Percentiles rank a stretch among this genome's conserved stretches.
These are phyloP conservation scores for Drosophila pandora DNA, from an alignment of 1,140 invertebrate genomes.

Conservation along the genomic window DNA sequence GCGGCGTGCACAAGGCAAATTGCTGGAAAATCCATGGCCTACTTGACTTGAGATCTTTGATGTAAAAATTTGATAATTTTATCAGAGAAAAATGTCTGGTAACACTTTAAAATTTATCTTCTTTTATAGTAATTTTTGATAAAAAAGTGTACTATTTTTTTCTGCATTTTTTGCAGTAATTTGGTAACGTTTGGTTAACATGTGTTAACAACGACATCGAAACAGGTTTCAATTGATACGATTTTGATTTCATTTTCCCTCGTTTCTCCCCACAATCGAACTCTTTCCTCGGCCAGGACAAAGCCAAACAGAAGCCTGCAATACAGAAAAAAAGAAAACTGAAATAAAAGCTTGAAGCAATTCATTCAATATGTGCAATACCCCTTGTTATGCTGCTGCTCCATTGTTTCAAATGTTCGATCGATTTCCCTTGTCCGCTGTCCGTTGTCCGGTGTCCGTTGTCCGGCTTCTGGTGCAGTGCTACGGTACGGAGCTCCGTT, in stretches of 20 bases:
- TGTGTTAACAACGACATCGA: conserved; percentile 78
- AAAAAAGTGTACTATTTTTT: neutral
- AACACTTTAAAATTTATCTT: neutral
- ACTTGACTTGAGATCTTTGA: conserved; percentile 3
- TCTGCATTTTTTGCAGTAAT: conserved; percentile 13
- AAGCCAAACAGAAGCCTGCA: conserved; percentile 27
- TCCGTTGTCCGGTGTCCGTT: conserved; percentile 22
- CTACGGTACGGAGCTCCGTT: conserved; percentile 3
- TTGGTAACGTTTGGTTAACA: conserved; percentile 54
- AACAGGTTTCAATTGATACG: conserved; percentile 77
- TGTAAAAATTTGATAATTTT: neutral
- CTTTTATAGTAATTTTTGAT: neutral
- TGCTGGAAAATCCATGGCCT: conserved; percentile 25
- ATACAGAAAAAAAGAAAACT: conserved; percentile 1
- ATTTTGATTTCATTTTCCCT: conserved; percentile 51
- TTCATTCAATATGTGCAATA: conserved; percentile 74
- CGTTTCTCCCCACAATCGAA: conserved; percentile 12
- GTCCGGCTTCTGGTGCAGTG: conserved; percentile 10
- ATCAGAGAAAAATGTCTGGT: neutral
- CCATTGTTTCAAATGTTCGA: conserved; percentile 62
- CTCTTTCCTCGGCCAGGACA: conserved; percentile 43
- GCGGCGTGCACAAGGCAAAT: neutral
- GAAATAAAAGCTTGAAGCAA: conserved; percentile 55
- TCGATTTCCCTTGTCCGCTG: conserved; percentile 12
- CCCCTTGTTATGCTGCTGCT: conserved; percentile 51